Conservation (phyloP, 2,888 invertebrate genomes). For the Flabesymbios commensalis region DNA sequence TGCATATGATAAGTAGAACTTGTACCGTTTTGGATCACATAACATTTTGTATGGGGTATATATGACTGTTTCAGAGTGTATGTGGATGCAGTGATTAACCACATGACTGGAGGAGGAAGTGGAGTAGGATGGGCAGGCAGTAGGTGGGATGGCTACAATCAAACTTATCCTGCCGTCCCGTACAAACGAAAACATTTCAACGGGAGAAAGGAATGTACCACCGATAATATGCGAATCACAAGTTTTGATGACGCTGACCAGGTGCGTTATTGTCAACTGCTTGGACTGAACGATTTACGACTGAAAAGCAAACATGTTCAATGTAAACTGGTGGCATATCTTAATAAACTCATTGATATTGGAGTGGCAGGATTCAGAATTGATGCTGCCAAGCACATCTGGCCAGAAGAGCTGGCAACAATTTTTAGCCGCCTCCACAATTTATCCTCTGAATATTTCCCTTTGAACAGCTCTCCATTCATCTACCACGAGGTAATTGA, state of each 20-base stretch:
- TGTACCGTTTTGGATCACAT: too few species aligned
- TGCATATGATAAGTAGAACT: too few species aligned
- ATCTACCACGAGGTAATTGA: slow-evolving; percentile 58
- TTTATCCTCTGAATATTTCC: slow-evolving; percentile 63
- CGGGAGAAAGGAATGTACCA: slow-evolving; percentile 62
- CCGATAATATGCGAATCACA: slow-evolving; percentile 40
- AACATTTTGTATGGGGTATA: too few species aligned
- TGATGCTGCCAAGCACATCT: slow-evolving; percentile 66
- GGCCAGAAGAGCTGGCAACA: slow-evolving; percentile 72
- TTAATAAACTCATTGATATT: slow-evolving; percentile 71
- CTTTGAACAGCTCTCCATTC: slow-evolving; percentile 60
- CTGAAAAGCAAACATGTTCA: slow-evolving; percentile 72
- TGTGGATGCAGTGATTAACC: slow-evolving; percentile 79
- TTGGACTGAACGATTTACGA: slow-evolving; percentile 76
- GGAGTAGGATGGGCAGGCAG: slow-evolving; percentile 67
- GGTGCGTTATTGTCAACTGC: slow-evolving; percentile 73
- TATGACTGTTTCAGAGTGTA: slow-evolving; percentile 72
- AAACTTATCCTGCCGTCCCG: slow-evolving; percentile 58
- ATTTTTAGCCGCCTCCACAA: slow-evolving; percentile 66
- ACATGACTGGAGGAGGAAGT: slow-evolving; percentile 72
- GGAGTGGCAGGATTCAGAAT: slow-evolving; percentile 81
- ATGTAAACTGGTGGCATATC: slow-evolving; percentile 69
- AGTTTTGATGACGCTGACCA: slow-evolving; percentile 27
- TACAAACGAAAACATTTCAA: slow-evolving; percentile 68
- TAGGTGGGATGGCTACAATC: slow-evolving; percentile 59